A percentile compares a stretch with the other conserved stretches of the same genome.
Conservation (phyloP, 2,797 vertebrate genomes). For the Macroramphosus scolopax region DNA sequence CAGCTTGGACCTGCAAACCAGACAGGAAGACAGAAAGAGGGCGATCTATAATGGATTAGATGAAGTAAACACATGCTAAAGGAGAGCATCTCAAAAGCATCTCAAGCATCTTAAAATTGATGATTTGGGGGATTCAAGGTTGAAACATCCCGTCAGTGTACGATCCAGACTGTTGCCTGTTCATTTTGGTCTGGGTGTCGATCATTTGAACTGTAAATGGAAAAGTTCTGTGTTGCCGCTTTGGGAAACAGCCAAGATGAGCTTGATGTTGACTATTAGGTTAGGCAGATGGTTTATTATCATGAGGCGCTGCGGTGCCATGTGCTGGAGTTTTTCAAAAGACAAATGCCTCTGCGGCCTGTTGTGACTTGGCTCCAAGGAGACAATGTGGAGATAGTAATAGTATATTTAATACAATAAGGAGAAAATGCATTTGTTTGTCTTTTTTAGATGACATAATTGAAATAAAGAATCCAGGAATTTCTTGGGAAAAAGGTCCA, state of each 20-base stretch:
- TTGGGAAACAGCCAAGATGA: slow-evolving; percentile 8
- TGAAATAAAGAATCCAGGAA: too few relatives aligned
- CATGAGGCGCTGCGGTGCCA: not conserved
- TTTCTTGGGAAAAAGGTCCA: too few relatives aligned
- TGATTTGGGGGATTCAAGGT: too few relatives aligned
- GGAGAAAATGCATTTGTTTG: too few relatives aligned
- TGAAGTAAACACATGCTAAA: slow-evolving; percentile 9
- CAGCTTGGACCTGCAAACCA: not conserved
- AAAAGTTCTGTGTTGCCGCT: slow-evolving; percentile 1
- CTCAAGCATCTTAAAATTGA: too few relatives aligned
- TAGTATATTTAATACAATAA: too few relatives aligned
- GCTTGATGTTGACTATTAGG: slow-evolving; percentile 12
- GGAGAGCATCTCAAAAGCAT: too few relatives aligned
- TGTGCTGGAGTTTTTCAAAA: too few relatives aligned
- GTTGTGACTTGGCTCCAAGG: too few relatives aligned
- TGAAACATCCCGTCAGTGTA: too few relatives aligned
- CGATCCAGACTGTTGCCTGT: not conserved
- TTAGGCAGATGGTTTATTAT: slow-evolving; percentile 28
- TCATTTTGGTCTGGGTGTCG: not conserved
- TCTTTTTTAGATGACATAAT: too few relatives aligned
- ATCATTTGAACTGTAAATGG: slow-evolving; percentile 5
- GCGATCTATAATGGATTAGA: not conserved
- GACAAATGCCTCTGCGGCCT: not conserved
- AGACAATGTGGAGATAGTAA: too few relatives aligned
- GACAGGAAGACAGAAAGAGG: slow-evolving; percentile 5